Evolutionary conservation across 2,888 invertebrate genomes (phyloP), one percentile per base, ranked within the genome.

Genomic region (Sicus ferrugineus): DNA sequence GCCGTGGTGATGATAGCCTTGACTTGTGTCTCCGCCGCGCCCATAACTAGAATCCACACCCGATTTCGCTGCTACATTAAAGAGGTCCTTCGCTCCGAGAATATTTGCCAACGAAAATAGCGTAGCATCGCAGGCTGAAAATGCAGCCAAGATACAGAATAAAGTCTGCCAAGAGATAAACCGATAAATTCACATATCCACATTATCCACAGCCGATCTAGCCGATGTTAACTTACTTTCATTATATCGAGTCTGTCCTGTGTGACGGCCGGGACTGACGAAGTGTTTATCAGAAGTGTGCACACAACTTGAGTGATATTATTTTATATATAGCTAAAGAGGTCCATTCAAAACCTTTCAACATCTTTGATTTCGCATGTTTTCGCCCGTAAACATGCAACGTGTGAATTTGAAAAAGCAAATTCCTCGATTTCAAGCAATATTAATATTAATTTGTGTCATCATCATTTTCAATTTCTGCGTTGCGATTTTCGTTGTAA

Each of bases 291-390:
- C 74, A 63, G 72, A 74, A 81, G 77, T 81, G 82, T 79, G 80
- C 70, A 74, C 75, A 77, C 16, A 42, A 42, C 73, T 72, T 67
- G 65, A 52, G 68, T 74, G 69, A 68, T 71, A 67, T 67, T 64
- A 63, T 71, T 76, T 82, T 81, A 79, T 81, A 81, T 81, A 81
- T 76, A n/a, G n/a, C n/a, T n/a, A n/a, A n/a, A n/a, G n/a, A n/a
- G n/a, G n/a, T n/a, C n/a, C n/a, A n/a, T n/a, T n/a, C n/a, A n/a
- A n/a, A n/a, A n/a, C n/a, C n/a, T n/a, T n/a, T n/a, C n/a, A n/a
- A n/a, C n/a, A n/a, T n/a, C n/a, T n/a, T n/a, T n/a, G n/a, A n/a
- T n/a, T n/a, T n/a, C n/a, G n/a, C n/a, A n/a, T n/a, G n/a, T n/a
- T n/a, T n/a, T n/a, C n/a, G n/a, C n/a, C n/a, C n/a, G n/a, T n/a